Evolutionary conservation across 2,797 vertebrate species (phyloP), one percentile per base, ranked within the genome.

Genomic region (Mastacembelus armatus): DNA sequence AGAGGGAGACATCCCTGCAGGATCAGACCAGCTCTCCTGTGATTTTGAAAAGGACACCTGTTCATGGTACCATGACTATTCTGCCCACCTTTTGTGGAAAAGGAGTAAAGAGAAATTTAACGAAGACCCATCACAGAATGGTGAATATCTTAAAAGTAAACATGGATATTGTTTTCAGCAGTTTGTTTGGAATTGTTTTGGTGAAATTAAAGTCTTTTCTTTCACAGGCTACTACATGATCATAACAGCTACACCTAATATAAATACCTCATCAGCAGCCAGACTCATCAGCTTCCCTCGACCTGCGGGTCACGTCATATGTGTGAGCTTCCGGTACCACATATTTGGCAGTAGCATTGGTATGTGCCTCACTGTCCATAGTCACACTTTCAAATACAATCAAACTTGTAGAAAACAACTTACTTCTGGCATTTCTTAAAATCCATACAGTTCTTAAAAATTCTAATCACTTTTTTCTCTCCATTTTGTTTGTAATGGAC

Each of bases 311-410:
- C 72, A 52, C 70, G 45, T 59, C 47, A 60, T 87, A 30, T 95
- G 94, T 69, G 86, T 95, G 69, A 93, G 83, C 79, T 95, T 95
- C 84, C 81, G 59, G 83, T 95, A 94, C 80, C 85, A 89, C 74
- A 93, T 95, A 59, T 93, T 91, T 78, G 93, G 93, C 43, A 89
- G 61, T 81, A 92, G 86, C 52, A 90, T 92, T n/a, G 93, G 94
- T 95, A 79, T 5, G 89, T 71, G 24, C 9, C 26, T 66, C 24
- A 4, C 12, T 59, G 36, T 42, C 9, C 11, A 9, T 2, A 27
- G 7, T 35, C 11, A 16, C 19, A 42, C 19, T 18, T 38, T 5
- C 3, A 51, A 3, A 24, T 15, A 47, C 7, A 55, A 35, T 16
- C 35, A 10, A 2, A 44, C 18, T 3, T 7, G 56, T 22, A 58